phyloP scores from a whole-genome alignment of 2,888 invertebrate genomes.

The Crocallis elinguaria region DNA sequence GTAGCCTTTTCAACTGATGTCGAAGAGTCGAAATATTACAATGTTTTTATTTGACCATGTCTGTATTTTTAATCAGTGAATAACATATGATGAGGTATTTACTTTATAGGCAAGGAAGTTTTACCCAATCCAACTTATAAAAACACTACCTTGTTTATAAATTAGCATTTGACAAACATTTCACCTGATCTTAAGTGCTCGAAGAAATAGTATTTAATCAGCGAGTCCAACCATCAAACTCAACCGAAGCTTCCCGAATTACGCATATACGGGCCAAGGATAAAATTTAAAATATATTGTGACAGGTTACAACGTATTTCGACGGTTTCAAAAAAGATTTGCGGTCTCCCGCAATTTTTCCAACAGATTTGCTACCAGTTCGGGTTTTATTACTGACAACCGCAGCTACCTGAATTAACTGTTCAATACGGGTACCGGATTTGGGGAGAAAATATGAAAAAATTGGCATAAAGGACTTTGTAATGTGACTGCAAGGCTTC shows the following conservation, averaged over 20 bases:
- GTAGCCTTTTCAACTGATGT: too few relatives aligned
- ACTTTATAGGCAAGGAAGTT: too few relatives aligned
- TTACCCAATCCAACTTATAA: too few relatives aligned
- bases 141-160: too few relatives aligned
- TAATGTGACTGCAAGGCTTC: background rate
- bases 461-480: background rate
- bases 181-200: too few relatives aligned
- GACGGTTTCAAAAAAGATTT: constrained; percentile 25
- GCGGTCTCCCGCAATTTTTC: constrained; percentile 46
- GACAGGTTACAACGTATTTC: constrained; percentile 27
- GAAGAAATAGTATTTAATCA: too few relatives aligned
- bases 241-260: constrained; percentile 68
- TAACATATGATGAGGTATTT: too few relatives aligned
- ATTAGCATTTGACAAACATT: too few relatives aligned
- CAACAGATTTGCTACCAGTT: constrained; percentile 22
- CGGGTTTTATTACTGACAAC: constrained; percentile 4
- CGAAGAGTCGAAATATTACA: too few relatives aligned
- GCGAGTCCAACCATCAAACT: background rate
- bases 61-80: too few relatives aligned
- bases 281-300: constrained; percentile 41
- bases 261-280: constrained; percentile 67
- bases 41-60: too few relatives aligned
- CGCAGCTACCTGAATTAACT: constrained; percentile 32
- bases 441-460: background rate
- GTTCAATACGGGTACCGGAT: constrained; percentile 29